Evolutionary conservation across 2,888 invertebrate species (phyloP), one percentile per base, ranked within the genome.

Genomic region (Cantharis rufa): DNA sequence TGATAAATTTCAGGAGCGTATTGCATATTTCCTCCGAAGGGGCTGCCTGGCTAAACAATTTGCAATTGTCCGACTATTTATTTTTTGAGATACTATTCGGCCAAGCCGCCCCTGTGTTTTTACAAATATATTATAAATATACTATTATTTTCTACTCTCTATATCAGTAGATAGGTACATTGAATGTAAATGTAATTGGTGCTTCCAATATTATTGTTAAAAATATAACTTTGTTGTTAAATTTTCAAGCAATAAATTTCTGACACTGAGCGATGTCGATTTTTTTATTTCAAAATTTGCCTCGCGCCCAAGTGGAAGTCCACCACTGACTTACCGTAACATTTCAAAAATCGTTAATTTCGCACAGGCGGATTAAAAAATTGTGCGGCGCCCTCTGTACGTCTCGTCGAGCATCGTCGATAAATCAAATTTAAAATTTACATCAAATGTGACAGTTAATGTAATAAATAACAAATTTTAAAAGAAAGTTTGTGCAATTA

Each of bases 191-290:
- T 48, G 48, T 48, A 48, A 48, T 76, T 76, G 75, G 77, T 78
- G 78, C 79, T 78, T 79, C 73, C 72, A 71, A 70, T 71, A 18
- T n/a, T 71, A 62, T 75, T 75, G 70, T 75, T 75, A 73, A 15
- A 72, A 24, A 28, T 71, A 28, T 74, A 62, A 68, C 66, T 61
- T 62, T 71, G 68, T 48, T 48, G 48, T 48, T 48, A 62, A 62
- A 71, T 76, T 76, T 76, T 76, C 69, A 28, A 76, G 16, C 71
- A 72, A 76, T 76, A 76, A 69, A 76, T 18, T 21, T 69, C 15
- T 68, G 68, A 48, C 48, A 48, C 48, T 48, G n/a, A 48, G n/a
- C 0, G 4, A 7, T 7, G n/a, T n/a, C 1, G 48, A 48, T 48
- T n/a, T 5, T 9, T 2, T 48, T 48, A 9, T 1, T 24, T 1